Evolutionary conservation across 2,797 vertebrate genomes (phyloP).

Genomic region (Mus caroli): DNA sequence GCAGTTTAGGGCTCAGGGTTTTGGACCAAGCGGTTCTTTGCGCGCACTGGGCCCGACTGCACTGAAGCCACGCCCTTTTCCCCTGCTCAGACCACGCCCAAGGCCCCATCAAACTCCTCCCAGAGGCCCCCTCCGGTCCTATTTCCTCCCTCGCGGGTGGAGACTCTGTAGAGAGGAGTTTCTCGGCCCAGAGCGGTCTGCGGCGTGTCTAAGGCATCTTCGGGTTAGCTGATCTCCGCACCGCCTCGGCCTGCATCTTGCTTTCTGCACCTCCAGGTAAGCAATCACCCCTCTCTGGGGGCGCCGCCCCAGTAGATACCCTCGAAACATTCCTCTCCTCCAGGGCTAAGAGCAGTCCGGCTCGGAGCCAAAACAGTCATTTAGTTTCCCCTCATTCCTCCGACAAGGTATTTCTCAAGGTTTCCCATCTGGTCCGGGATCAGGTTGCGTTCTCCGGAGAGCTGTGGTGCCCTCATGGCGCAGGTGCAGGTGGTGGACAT

Average conservation of each 20-base stretch:
- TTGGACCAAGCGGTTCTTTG: fast-evolving
- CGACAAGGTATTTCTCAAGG: background rate
- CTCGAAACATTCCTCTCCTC: background rate
- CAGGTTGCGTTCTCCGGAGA: background rate
- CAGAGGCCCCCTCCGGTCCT: background rate
- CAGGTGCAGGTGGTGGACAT: background rate
- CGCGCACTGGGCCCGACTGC: background rate
- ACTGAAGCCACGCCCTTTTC: background rate
- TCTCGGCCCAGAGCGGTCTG: fast-evolving
- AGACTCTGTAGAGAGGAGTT: background rate
- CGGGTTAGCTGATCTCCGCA: background rate
- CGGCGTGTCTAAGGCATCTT: too few relatives aligned
- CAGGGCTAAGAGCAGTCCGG: background rate
- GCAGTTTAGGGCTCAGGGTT: background rate
- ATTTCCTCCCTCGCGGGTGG: background rate
- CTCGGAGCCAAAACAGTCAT: background rate
- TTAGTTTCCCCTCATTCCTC: background rate
- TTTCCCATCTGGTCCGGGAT: background rate
- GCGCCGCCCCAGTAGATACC: background rate
- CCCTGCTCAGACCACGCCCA: background rate
- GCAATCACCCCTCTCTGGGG: background rate
- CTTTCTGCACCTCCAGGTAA: constrained; percentile 69
- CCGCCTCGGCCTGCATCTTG: background rate
- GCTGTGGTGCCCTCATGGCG: fast-evolving
- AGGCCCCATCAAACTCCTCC: background rate